These are phyloP conservation scores for Siniperca chuatsi DNA, from an alignment of 2,113 vertebrate genomes.

Conservation along the genomic window DNA sequence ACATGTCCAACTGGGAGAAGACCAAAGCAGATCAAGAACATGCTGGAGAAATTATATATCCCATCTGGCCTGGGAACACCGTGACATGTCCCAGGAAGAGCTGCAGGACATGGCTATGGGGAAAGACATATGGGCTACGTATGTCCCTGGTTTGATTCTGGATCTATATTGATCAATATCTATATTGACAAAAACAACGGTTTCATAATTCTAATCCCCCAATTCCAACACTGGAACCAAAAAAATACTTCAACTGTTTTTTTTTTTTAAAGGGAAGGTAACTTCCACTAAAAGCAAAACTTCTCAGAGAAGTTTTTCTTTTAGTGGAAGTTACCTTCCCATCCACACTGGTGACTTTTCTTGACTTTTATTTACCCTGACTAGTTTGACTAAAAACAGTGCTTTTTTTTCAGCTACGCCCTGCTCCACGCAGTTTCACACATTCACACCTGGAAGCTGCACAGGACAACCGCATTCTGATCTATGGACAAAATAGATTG, in stretches of 20 bases:
- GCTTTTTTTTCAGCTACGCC: not conserved
- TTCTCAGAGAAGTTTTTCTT: not conserved
- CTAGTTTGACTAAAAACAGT: conserved; percentile 1
- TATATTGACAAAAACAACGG: not conserved
- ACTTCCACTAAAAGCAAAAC: not conserved
- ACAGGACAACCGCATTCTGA: not conserved
- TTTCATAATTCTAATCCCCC: not conserved
- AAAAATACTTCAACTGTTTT: not conserved
- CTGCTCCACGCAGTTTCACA: not conserved
- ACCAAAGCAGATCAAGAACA: not conserved
- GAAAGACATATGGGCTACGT: no score
- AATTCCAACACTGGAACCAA: no score
- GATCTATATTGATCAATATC: not conserved
- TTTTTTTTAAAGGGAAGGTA: not conserved
- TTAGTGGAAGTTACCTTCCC: no score
- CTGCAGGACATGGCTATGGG: not conserved
- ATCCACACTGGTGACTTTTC: not conserved
- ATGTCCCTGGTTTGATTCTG: not conserved
- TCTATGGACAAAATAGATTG: not conserved
- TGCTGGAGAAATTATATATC: not conserved
- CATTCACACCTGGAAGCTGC: not conserved
- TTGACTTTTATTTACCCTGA: not conserved
- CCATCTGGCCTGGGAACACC: not conserved
- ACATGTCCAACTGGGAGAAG: not conserved
- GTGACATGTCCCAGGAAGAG: not conserved